Evolutionary conservation across 1,140 invertebrate species (phyloP).

Genomic region (Thaumetopoea pityocampa): DNA sequence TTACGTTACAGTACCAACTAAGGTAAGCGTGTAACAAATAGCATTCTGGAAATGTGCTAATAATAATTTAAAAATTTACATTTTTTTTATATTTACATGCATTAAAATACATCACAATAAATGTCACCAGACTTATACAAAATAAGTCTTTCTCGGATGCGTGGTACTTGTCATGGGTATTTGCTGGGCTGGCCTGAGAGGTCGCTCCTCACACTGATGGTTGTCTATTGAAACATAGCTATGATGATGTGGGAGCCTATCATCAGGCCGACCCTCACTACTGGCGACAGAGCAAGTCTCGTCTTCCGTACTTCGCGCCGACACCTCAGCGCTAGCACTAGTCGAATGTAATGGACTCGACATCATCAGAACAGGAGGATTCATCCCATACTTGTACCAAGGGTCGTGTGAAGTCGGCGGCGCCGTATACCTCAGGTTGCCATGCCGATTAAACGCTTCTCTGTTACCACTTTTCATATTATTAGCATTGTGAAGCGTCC

Average conservation of each 20-base stretch:
- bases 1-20: conserved; percentile 48
- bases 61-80: conserved; percentile 20
- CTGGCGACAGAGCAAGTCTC: conserved; percentile 72
- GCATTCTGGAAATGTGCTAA: conserved; percentile 19
- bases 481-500: conserved; percentile 72
- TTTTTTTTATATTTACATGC: conserved; percentile 30
- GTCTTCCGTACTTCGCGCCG: conserved; percentile 70
- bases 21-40: conserved; percentile 24
- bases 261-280: conserved; percentile 63
- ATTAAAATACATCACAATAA: conserved; percentile 34
- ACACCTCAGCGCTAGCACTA: conserved; percentile 70
- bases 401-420: conserved; percentile 72
- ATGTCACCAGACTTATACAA: conserved; percentile 56
- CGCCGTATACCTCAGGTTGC: conserved; percentile 71
- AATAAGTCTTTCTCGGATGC: conserved; percentile 72
- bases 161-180: conserved; percentile 66
- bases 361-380: conserved; percentile 69
- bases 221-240: conserved; percentile 75
- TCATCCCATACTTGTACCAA: conserved; percentile 73
- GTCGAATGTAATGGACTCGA: conserved; percentile 72
- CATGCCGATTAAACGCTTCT: conserved; percentile 64
- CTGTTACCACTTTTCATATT: conserved; percentile 64
- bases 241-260: conserved; percentile 68
- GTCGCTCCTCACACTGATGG: conserved; percentile 67
- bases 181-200: conserved; percentile 64